Conservation (phyloP, 2,888 invertebrate genomes). For the Apamea anceps region DNA sequence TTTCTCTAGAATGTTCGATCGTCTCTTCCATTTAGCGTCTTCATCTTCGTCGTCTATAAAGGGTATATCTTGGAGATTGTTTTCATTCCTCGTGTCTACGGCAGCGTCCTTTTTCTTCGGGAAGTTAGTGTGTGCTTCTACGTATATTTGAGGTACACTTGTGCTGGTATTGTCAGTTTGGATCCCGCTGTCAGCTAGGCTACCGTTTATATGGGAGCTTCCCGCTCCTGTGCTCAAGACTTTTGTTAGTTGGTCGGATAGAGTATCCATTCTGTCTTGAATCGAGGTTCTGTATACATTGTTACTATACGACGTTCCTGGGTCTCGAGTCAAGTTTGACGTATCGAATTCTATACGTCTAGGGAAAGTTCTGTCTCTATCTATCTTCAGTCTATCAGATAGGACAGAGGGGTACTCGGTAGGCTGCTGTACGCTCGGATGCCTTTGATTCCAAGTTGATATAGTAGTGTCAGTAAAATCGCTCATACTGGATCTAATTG, state of each 20-base stretch:
- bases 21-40: slow-evolving; percentile 74
- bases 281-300: slow-evolving; percentile 80
- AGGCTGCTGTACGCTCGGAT: slow-evolving; percentile 70
- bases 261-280: slow-evolving; percentile 83
- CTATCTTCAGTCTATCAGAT: slow-evolving; percentile 84
- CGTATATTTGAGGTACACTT: slow-evolving; percentile 85
- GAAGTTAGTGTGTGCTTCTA: slow-evolving; percentile 73
- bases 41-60: slow-evolving; percentile 88
- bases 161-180: slow-evolving; percentile 88
- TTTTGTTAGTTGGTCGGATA: slow-evolving; percentile 86
- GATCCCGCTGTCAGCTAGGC: slow-evolving; percentile 87
- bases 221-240: slow-evolving; percentile 86
- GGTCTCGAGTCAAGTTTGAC: slow-evolving; percentile 78
- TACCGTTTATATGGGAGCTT: slow-evolving; percentile 87
- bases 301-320: slow-evolving; percentile 82
- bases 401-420: slow-evolving; percentile 87
- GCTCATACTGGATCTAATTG: slow-evolving; percentile 86
- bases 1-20: slow-evolving; percentile 80
- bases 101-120: slow-evolving; percentile 85
- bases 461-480: slow-evolving; percentile 89
- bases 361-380: slow-evolving; percentile 82
- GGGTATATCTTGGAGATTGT: slow-evolving; percentile 87
- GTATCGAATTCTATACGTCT: slow-evolving; percentile 86
- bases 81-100: slow-evolving; percentile 87
- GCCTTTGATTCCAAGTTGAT: slow-evolving; percentile 87